Conservation (phyloP, 2,888 invertebrate genomes). For the Oxycera nigricornis region DNA sequence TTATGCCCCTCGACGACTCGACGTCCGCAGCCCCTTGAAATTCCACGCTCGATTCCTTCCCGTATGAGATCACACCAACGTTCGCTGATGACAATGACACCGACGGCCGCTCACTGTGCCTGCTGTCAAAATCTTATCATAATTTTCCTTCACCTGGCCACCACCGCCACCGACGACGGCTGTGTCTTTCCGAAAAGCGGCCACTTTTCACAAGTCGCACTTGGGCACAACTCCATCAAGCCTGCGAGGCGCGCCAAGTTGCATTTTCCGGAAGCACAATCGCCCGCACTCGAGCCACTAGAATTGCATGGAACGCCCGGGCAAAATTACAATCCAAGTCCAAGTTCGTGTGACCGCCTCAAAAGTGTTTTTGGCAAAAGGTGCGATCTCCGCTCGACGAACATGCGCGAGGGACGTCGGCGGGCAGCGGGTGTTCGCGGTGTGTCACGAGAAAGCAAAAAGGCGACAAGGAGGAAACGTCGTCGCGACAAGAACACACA, state of each 20-base stretch:
- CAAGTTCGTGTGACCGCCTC: background rate
- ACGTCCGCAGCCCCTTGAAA: slow-evolving; percentile 4
- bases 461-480: slow-evolving; percentile 14
- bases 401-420: background rate
- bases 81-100: slow-evolving; percentile 20
- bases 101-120: slow-evolving; percentile 17
- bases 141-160: slow-evolving; percentile 20
- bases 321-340: background rate
- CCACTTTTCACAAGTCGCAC: background rate
- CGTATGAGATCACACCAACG: slow-evolving; percentile 36
- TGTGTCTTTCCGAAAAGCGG: slow-evolving; percentile 16
- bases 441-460: slow-evolving; percentile 7
- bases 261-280: slow-evolving; percentile 10
- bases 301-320: background rate
- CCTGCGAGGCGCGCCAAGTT: background rate
- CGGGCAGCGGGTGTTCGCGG: background rate
- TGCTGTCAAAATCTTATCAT: slow-evolving; percentile 38
- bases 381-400: slow-evolving; percentile 8
- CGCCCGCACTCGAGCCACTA: background rate
- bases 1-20: background rate
- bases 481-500: slow-evolving; percentile 23
- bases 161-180: slow-evolving; percentile 2
- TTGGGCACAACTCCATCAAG: background rate
- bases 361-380: slow-evolving; percentile 35
- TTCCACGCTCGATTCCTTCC: slow-evolving; percentile 23